Percentiles rank a stretch among this genome's conserved stretches.
Conservation (phyloP, 2,113 vertebrate genomes). For the Tupaia tana region DNA sequence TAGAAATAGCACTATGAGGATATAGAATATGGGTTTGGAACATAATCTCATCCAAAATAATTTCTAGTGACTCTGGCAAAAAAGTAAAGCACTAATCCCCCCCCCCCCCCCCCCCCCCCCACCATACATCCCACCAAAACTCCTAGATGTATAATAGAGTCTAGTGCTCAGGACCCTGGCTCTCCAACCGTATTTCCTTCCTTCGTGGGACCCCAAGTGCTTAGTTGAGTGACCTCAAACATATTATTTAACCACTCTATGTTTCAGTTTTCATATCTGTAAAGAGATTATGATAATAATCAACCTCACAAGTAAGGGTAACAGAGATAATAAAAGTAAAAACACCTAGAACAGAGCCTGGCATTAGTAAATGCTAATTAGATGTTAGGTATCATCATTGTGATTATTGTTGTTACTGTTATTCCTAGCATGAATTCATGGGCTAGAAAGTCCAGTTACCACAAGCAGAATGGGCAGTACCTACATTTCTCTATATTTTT, state of each 20-base stretch:
- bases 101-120: too few species aligned
- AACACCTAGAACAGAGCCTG: not conserved
- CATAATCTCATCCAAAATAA: constrained; percentile 48
- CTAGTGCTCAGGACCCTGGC: not conserved
- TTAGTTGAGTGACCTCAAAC: not conserved
- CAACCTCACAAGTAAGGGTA: not conserved
- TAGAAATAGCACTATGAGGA: not conserved
- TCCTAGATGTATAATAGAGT: not conserved
- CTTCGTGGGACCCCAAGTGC: not conserved
- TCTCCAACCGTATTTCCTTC: not conserved
- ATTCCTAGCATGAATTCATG: not conserved
- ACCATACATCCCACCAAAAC: too few species aligned
- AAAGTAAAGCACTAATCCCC: too few species aligned
- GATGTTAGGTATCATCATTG: not conserved
- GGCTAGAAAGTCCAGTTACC: not conserved
- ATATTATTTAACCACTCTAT: constrained; percentile 4
- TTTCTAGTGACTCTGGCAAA: constrained; percentile 15
- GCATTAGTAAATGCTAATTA: not conserved
- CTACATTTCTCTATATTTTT: not conserved
- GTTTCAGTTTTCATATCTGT: not conserved
- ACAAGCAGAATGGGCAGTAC: not conserved
- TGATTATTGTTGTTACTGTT: not conserved
- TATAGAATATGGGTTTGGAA: constrained; percentile 7
- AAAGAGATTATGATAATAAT: not conserved
- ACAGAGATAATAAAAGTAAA: constrained; percentile 20